These are phyloP conservation scores for Ernsta delagoae DNA, from an alignment of 2,888 invertebrate species.

Conservation along the genomic window DNA sequence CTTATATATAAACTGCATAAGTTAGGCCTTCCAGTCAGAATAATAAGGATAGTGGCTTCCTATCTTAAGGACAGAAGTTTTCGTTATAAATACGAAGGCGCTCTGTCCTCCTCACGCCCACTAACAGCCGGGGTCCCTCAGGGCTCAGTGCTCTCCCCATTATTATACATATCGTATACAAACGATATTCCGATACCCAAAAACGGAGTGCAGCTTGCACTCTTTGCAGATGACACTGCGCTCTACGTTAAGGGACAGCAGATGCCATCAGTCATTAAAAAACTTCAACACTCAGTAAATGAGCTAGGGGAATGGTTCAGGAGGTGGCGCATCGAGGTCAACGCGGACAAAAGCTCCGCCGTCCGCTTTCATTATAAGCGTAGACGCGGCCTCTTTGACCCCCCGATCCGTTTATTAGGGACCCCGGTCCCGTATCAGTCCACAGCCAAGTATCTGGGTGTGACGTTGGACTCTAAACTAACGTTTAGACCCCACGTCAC, in stretches of 20 bases:
- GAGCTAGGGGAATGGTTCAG: constrained; percentile 5
- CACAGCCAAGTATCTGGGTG: background rate
- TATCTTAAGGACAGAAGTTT: background rate
- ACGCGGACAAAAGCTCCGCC: background rate
- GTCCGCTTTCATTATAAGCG: background rate
- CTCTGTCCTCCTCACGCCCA: constrained; percentile 13
- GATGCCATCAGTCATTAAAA: background rate
- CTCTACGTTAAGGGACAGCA: background rate
- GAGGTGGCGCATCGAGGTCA: background rate
- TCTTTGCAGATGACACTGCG: constrained; percentile 1
- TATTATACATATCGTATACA: background rate
- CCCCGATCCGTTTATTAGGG: background rate
- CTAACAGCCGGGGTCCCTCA: constrained; percentile 13
- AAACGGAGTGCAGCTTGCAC: background rate
- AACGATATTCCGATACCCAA: background rate
- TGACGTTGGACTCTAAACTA: background rate
- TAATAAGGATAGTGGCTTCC: background rate
- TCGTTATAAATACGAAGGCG: constrained; percentile 13
- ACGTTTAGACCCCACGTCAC: background rate
- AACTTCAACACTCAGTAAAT: background rate
- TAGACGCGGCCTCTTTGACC: background rate
- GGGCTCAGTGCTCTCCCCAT: constrained; percentile 19
- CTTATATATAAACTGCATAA: background rate
- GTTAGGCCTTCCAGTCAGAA: background rate
- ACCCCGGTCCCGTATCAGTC: background rate